These are phyloP conservation scores for Cephalopterus ornatus DNA, from an alignment of 2,113 vertebrate species.

Conservation along the genomic window DNA sequence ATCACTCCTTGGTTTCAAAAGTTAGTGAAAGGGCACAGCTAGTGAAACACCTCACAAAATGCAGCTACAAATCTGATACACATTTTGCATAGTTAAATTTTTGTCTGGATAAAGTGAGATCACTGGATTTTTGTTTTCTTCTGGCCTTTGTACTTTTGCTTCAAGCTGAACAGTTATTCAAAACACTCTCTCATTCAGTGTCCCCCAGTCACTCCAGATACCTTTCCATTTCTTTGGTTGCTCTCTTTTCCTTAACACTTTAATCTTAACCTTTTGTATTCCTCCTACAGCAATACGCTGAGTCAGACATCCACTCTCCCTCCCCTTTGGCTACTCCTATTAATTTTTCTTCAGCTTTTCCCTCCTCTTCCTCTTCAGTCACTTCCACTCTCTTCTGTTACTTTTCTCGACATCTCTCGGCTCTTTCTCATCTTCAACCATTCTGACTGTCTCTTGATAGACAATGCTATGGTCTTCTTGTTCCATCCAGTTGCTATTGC, in stretches of 20 bases:
- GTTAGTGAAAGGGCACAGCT: neutral
- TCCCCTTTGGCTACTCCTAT: neutral
- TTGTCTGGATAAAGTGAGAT: neutral
- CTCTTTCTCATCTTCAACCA: neutral
- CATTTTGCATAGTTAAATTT: slow-evolving; percentile 32
- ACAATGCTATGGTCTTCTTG: neutral
- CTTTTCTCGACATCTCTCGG: neutral
- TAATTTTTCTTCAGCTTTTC: slow-evolving; percentile 1
- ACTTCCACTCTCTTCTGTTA: neutral
- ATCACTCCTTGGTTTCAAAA: neutral
- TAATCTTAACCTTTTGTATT: neutral
- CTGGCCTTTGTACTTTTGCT: neutral
- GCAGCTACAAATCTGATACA: neutral
- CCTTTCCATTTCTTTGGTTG: neutral
- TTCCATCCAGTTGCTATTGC: neutral
- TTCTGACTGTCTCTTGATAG: neutral
- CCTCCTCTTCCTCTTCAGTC: neutral
- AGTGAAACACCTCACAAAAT: neutral
- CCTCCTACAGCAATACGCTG: neutral
- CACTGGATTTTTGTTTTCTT: neutral
- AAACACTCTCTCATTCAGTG: neutral
- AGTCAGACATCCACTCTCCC: neutral
- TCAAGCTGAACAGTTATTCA: neutral
- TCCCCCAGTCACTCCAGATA: neutral
- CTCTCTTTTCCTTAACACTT: neutral